phyloP scores from a whole-genome alignment of 2,797 vertebrate genomes.

The Pterois miles region DNA sequence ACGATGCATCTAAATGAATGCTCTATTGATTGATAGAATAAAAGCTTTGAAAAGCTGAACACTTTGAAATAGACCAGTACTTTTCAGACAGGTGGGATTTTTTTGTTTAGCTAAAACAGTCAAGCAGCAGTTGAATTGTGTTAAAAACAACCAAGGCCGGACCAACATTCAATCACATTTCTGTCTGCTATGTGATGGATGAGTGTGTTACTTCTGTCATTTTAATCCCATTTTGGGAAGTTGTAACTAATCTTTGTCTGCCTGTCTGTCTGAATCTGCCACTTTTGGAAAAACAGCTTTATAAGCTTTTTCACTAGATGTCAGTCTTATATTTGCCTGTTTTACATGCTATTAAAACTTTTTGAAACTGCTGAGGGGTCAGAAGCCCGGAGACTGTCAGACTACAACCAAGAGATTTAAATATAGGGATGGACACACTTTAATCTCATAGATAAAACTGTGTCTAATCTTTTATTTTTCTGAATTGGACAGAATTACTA shows the following conservation, averaged over 20 bases:
- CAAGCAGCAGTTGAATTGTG: neutral
- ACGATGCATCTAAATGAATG: neutral
- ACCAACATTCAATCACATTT: neutral
- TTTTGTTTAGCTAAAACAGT: neutral
- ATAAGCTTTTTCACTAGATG: neutral
- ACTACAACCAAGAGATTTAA: neutral
- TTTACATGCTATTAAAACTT: neutral
- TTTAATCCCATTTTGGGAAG: slow-evolving; percentile 7
- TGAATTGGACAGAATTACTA: neutral
- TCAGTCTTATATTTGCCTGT: neutral
- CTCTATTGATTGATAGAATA: neutral
- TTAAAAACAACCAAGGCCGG: neutral
- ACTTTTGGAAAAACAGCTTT: neutral
- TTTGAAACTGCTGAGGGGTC: neutral
- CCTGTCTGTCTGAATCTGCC: neutral
- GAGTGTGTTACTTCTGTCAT: neutral
- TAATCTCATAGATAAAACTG: neutral
- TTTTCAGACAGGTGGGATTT: neutral
- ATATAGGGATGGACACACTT: neutral
- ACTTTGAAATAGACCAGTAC: neutral
- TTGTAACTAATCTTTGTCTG: slow-evolving; percentile 5
- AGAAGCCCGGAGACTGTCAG: neutral
- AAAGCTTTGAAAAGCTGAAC: neutral
- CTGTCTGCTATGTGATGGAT: slow-evolving; percentile 6
- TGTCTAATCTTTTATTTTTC: neutral